These are phyloP conservation scores for Zaprionus ghesquierei DNA, from an alignment of 1,140 invertebrate species.

Conservation along the genomic window DNA sequence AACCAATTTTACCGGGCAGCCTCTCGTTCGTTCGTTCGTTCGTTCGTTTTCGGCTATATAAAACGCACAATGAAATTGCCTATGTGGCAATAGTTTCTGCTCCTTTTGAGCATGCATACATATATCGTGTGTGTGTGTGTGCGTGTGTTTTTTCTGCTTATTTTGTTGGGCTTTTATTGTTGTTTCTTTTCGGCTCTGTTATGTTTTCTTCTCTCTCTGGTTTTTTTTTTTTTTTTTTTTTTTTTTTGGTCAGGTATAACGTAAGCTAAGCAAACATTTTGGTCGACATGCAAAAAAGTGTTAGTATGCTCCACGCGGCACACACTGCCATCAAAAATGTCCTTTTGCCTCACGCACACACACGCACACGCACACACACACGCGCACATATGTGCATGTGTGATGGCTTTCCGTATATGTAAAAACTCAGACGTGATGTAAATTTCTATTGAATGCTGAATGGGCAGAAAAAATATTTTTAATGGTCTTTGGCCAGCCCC, in stretches of 20 bases:
- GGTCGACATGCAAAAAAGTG: conserved; percentile 62
- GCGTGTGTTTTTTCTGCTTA: conserved; percentile 8
- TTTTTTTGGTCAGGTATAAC: conserved; percentile 54
- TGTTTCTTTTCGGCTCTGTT: conserved; percentile 51
- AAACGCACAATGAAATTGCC: conserved; percentile 69
- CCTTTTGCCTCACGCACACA: conserved; percentile 51
- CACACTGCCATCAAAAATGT: conserved; percentile 63
- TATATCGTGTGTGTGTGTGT: conserved; percentile 9
- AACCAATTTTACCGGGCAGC: conserved; percentile 62
- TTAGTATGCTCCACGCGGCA: conserved; percentile 69
- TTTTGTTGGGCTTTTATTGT: conserved; percentile 57
- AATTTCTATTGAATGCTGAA: conserved; percentile 81
- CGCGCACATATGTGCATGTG: background rate
- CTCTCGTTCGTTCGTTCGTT: conserved; percentile 28
- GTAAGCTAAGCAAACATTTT: conserved; percentile 65
- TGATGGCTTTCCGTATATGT: conserved; percentile 45
- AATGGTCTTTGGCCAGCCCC: conserved; percentile 69
- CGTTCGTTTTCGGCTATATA: conserved; percentile 46
- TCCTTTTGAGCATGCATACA: conserved; percentile 14
- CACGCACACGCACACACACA: conserved; percentile 4
- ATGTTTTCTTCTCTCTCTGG: conserved; percentile 16
- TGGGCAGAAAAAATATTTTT: conserved; percentile 78
- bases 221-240: conserved; percentile 13
- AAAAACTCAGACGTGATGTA: conserved; percentile 77
- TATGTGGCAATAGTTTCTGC: conserved; percentile 68